phyloP scores from a whole-genome alignment of 2,797 vertebrate species.

The Merluccius polli region DNA sequence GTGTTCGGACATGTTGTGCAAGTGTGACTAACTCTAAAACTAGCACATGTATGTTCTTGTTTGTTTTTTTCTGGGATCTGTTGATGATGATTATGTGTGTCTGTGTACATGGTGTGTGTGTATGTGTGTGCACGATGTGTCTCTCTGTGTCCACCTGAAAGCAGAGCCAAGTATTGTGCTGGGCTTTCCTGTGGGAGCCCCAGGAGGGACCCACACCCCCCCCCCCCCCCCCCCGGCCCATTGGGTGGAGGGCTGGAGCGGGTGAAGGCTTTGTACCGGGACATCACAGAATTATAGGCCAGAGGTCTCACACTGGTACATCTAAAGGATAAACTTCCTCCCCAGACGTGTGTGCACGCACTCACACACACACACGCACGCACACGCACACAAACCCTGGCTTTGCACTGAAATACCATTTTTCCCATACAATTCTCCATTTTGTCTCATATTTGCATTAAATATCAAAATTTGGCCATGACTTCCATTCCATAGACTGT shows the following conservation, averaged over 20 bases:
- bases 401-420: neutral
- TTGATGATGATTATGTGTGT: conserved; percentile 18
- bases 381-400: neutral
- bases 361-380: neutral
- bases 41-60: neutral
- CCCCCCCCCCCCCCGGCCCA: conserved; percentile 10
- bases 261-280: conserved; percentile 19
- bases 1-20: neutral
- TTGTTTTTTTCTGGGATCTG: neutral
- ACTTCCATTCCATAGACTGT: neutral
- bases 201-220: conserved; percentile 29
- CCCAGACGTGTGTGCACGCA: conserved; percentile 38
- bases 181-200: conserved; percentile 69
- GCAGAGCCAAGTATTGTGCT: conserved; percentile 68
- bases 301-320: conserved; percentile 39
- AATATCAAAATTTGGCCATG: neutral
- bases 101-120: conserved; percentile 31
- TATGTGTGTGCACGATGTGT: conserved; percentile 3
- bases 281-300: conserved; percentile 45
- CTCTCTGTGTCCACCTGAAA: conserved; percentile 44
- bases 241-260: conserved; percentile 26
- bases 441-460: neutral
- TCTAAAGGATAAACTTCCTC: conserved; percentile 55
- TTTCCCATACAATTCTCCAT: neutral
- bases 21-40: neutral